These are phyloP conservation scores for Melolontha melolontha DNA, from an alignment of 2,888 invertebrate genomes.

Conservation along the genomic window DNA sequence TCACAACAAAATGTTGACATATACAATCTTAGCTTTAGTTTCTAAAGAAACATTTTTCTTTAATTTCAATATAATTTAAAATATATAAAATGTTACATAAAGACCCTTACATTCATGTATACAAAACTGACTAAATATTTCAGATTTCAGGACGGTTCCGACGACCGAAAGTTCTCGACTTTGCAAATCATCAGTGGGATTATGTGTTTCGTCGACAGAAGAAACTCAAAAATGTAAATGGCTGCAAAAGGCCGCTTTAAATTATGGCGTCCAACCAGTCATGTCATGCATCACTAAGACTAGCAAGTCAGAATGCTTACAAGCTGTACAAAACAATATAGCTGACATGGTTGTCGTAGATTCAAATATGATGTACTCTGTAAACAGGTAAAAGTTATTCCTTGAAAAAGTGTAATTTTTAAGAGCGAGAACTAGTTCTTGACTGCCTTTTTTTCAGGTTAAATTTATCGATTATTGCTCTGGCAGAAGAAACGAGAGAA, in stretches of 20 bases:
- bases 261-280: slow-evolving; percentile 71
- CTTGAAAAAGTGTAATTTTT: not conserved
- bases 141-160: slow-evolving; percentile 6
- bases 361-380: slow-evolving; percentile 6
- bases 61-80: no score
- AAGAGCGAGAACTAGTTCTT: not conserved
- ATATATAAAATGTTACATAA: no score
- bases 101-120: no score
- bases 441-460: slow-evolving; percentile 62
- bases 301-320: slow-evolving; percentile 69
- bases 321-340: slow-evolving; percentile 52
- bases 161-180: slow-evolving; percentile 47
- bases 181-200: slow-evolving; percentile 64
- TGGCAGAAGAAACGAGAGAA: slow-evolving; percentile 69
- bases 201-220: slow-evolving; percentile 71
- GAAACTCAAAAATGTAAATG: slow-evolving; percentile 74
- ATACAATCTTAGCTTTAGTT: no score
- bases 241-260: slow-evolving; percentile 69
- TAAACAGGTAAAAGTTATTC: not conserved
- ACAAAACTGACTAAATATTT: no score
- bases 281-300: slow-evolving; percentile 68
- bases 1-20: no score
- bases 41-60: no score
- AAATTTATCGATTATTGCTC: slow-evolving; percentile 69
- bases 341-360: slow-evolving; percentile 9